Base-by-base conservation (phyloP, 2,113 vertebrate genomes). In the Holacanthus passer region DNA sequence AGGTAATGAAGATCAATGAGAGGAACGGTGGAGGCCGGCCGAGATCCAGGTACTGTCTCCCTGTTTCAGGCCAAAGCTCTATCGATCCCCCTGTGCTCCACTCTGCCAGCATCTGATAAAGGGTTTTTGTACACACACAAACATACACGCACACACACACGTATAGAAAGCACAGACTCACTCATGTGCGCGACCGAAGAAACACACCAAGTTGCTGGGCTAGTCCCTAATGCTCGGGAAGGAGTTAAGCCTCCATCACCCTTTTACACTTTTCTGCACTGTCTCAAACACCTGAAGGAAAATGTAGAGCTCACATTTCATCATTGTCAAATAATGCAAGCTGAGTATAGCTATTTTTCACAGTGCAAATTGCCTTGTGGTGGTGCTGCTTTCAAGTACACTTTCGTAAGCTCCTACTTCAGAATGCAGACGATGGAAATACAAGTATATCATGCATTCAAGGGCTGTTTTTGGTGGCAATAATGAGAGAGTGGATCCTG, bases 1-100 rank as follows among this genome's bases (percentile, higher is more conserved):
- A 88, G 87, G 88, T 95, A 94, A 95, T 94, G 93, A 95, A 94
- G 94, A 95, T 95, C 94, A 95, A 94, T 95, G 92, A 91, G 90
- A 94, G 90, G 91, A 90, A 92, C 84, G 86, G 90, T 88, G 86
- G 92, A 89, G 90, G 86, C 80, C 84, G 84, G 93, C 93, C 80
- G 73, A 91, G 90, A 93, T 91, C 92, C 94, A 94, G 92, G 89
- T 92, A 91, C 90, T 89, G 92, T 94, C 92, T 95, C 91, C 84
- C 88, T 88, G 94, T 93, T 86, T 89, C 90, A 87, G 91, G 87
- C 90, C 92, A 94, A 94, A 92, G 89, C 88, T 91, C 88, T 94
- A 95, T 95, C 81, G 95, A 95, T 95, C 91, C 87, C 70, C 84
- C 88, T 69, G 80, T 78, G 87, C 89, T 91, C 87, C 88, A 89